These are phyloP conservation scores for Cyphomyrus plagiostoma DNA, from an alignment of 2,113 vertebrate genomes.

Conservation along the genomic window DNA sequence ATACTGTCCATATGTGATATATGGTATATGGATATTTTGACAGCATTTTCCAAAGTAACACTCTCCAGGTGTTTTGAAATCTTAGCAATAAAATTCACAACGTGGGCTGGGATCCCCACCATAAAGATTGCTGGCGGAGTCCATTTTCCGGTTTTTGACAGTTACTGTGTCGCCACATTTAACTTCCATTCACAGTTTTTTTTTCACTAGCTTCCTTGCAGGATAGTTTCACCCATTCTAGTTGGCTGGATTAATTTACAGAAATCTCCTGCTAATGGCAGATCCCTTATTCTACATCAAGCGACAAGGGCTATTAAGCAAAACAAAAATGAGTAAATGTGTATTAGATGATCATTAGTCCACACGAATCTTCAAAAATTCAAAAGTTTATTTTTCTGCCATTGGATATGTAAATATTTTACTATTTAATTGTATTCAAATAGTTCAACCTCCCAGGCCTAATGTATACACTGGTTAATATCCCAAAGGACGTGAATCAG, in stretches of 20 bases:
- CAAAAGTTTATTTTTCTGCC: not conserved
- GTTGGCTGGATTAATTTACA: not conserved
- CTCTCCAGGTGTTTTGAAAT: too few species aligned
- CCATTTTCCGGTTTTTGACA: too few species aligned
- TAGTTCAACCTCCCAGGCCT: not conserved
- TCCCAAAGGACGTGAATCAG: conserved; percentile 68
- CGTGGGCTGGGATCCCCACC: too few species aligned
- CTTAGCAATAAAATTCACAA: too few species aligned
- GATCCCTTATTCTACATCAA: not conserved
- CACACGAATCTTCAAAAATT: not conserved
- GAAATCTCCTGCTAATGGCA: not conserved
- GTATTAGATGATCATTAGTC: not conserved
- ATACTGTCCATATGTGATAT: too few species aligned
- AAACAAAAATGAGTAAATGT: not conserved
- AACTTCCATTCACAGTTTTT: too few species aligned
- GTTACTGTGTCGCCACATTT: too few species aligned
- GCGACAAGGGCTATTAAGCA: not conserved
- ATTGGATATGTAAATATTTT: not conserved
- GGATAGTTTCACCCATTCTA: too few species aligned
- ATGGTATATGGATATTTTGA: too few species aligned
- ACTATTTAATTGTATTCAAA: not conserved
- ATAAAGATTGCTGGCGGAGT: too few species aligned
- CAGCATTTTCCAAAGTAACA: too few species aligned
- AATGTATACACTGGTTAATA: not conserved
- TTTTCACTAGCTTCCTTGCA: too few species aligned